Evolutionary conservation across 1,140 invertebrate species (phyloP).

Genomic region (Heterodera schachtii): DNA sequence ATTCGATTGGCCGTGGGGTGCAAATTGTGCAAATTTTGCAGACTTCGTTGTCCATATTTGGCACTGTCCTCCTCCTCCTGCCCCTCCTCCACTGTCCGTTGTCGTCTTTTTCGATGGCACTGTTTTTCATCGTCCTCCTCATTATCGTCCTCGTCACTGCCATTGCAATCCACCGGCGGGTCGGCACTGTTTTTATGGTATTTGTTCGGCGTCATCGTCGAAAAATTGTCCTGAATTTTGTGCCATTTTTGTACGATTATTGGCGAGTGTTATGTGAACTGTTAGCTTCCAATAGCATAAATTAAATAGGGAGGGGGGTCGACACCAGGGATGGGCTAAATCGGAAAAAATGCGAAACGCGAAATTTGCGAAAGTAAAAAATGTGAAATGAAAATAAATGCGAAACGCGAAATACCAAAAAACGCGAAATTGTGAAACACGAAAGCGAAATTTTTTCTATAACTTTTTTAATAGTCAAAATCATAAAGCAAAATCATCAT

Average conservation of each 20-base stretch:
- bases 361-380: no score
- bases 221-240: neutral
- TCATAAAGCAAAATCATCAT: no score
- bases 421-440: no score
- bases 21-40: constrained; percentile 23
- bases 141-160: neutral
- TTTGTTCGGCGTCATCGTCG: neutral
- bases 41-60: constrained; percentile 1
- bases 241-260: neutral
- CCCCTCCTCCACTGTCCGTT: neutral
- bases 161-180: neutral
- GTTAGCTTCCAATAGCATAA: no score
- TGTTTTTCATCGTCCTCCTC: neutral
- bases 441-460: no score
- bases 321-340: no score
- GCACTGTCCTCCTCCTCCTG: neutral
- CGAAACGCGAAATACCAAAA: no score
- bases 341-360: no score
- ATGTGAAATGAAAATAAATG: no score
- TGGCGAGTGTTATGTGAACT: no score
- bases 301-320: no score
- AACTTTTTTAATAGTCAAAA: no score
- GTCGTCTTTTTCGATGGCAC: neutral
- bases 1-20: neutral
- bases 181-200: constrained; percentile 30